Base-by-base conservation (phyloP, 2,888 invertebrate genomes). In the Epinotia nisella region DNA sequence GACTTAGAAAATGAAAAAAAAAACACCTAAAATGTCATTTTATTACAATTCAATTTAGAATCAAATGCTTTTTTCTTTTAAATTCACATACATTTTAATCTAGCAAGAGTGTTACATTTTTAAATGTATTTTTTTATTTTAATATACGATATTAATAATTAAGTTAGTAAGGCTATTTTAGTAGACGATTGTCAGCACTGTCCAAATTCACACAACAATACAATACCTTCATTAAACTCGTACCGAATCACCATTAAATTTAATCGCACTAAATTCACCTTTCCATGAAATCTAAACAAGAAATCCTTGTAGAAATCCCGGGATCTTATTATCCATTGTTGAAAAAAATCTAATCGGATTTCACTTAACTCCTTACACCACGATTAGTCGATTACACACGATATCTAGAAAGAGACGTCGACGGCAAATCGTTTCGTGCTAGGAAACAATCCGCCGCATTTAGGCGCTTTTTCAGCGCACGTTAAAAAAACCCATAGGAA, bases 91-190 rank as follows among this genome's bases (percentile, higher is more conserved):
- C 55, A 82, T 89, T 87, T 88, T 87, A 89, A 87, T 87, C 91
- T 93, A 93, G 84, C 83, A 88, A 91, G 86, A 89, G 83, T 82
- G 82, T 88, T 88, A 87, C 81, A 87, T 83, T 76, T 84, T 87
- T 83, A 83, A 84, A 83, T 84, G 80, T 87, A 85, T 84, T 74
- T 77, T 85, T 82, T 83, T n/a, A n/a, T 85, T 78, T 81, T 77
- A 75, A 78, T 85, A 87, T 88, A 87, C 82, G 78, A 84, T 86
- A 87, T 87, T 86, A 84, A 85, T 88, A 85, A 85, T 89, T 88
- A 90, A 86, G 88, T 92, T 93, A 93, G 88, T 93, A 93, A 93
- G 93, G 93, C 93, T 93, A 93, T 89, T 91, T 88, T 90, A 91
- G 87, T 90, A 89, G 84, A 90, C 85, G 83, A 89, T 85, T 83